phyloP scores from a whole-genome alignment of 2,888 invertebrate genomes.

The Parnassius glacialis region DNA sequence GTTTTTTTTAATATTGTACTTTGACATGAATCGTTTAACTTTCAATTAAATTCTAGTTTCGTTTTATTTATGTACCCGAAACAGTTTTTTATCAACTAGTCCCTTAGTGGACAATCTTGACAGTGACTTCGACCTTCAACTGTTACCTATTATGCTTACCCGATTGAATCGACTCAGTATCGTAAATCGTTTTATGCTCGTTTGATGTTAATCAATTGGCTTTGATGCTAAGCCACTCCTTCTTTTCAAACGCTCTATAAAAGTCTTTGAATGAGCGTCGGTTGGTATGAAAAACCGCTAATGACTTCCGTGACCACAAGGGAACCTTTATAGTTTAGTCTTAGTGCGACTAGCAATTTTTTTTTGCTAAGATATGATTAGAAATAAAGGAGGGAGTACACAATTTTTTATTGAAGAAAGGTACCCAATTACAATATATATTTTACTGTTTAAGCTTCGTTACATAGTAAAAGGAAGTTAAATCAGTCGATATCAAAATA shows the following conservation, averaged over 20 bases:
- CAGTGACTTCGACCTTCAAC: constrained; percentile 60
- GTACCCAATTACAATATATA: too few species aligned
- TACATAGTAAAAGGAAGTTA: too few species aligned
- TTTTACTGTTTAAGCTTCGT: too few species aligned
- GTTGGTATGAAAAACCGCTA: constrained; percentile 50
- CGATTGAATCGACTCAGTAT: constrained; percentile 54
- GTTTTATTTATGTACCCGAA: too few species aligned
- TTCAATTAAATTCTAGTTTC: too few species aligned
- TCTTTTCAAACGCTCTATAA: constrained; percentile 50
- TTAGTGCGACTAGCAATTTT: background rate
- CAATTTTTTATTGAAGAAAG: too few species aligned
- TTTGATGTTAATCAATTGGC: constrained; percentile 62
- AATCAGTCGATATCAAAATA: too few species aligned
- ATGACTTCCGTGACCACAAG: constrained; percentile 56
- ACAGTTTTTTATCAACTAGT: background rate
- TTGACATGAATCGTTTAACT: too few species aligned
- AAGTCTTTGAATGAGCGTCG: constrained; percentile 45
- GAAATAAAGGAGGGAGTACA: too few species aligned
- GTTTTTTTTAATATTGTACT: too few species aligned
- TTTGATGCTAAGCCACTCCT: constrained; percentile 56
- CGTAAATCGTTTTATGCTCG: constrained; percentile 65
- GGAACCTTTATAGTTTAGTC: constrained; percentile 26
- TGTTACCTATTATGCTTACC: constrained; percentile 44
- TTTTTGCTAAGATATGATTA: too few species aligned
- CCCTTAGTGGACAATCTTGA: constrained; percentile 48